Conservation (phyloP, 2,888 invertebrate species). For the Helobdella robusta region DNA sequence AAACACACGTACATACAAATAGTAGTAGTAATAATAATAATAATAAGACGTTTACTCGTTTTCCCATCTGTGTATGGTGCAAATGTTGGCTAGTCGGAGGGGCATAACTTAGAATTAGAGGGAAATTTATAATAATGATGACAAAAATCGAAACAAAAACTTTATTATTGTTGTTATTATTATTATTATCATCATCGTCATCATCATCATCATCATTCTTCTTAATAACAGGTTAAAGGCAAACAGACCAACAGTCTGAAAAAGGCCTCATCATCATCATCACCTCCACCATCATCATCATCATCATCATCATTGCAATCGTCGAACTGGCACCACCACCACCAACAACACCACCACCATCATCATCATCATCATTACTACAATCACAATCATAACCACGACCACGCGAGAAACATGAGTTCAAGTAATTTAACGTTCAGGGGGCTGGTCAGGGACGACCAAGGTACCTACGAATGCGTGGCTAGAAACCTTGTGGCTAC, state of each 20-base stretch:
- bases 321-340: not conserved
- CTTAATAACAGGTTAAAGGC: not conserved
- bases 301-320: not conserved
- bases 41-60: too few species aligned
- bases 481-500: slow-evolving; percentile 89
- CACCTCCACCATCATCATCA: not conserved
- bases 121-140: too few species aligned
- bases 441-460: slow-evolving; percentile 76
- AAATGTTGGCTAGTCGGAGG: too few species aligned
- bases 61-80: too few species aligned
- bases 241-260: too few species aligned
- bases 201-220: not conserved
- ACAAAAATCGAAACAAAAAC: not conserved
- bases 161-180: not conserved
- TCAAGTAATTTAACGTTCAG: too few species aligned
- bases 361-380: slow-evolving; percentile 49
- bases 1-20: not conserved
- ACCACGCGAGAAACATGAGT: slow-evolving; percentile 76
- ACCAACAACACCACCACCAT: not conserved
- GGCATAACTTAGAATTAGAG: too few species aligned
- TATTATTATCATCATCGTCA: not conserved
- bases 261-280: not conserved
- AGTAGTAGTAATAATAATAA: too few species aligned
- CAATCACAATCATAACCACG: slow-evolving; percentile 74
- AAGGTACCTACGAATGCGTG: slow-evolving; percentile 85